Evolutionary conservation across 2,113 vertebrate species (phyloP).

Genomic region (Montifringilla adamsi): DNA sequence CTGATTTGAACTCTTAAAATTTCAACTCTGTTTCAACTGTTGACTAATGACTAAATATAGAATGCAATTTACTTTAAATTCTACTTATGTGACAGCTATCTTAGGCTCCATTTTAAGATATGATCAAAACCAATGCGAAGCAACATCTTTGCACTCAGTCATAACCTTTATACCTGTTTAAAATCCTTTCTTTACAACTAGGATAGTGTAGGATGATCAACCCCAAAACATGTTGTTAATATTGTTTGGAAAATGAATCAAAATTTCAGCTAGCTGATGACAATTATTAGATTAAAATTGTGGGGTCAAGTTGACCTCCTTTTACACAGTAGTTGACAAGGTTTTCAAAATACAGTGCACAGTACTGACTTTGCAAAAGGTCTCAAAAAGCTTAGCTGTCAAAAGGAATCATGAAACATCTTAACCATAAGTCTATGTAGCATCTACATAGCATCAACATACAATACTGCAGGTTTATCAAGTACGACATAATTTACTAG

Average conservation of each 20-base stretch:
- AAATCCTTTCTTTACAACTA: background rate
- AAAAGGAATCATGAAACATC: background rate
- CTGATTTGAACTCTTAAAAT: slow-evolving; percentile 30
- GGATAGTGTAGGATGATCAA: background rate
- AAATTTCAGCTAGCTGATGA: background rate
- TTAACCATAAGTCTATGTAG: background rate
- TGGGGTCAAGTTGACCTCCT: background rate
- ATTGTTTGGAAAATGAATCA: background rate
- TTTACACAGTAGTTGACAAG: background rate
- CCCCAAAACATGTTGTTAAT: background rate
- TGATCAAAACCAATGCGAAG: background rate
- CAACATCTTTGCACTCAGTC: background rate
- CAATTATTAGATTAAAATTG: background rate
- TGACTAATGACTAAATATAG: slow-evolving; percentile 26
- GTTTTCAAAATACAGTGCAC: background rate
- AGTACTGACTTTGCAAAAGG: background rate
- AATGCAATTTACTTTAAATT: slow-evolving; percentile 35
- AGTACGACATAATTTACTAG: background rate
- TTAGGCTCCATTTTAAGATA: background rate
- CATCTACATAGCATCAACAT: background rate
- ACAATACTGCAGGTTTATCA: background rate
- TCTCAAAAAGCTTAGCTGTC: background rate
- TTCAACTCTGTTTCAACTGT: background rate
- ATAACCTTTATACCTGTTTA: background rate
- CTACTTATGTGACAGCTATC: background rate